Base-by-base conservation (phyloP, 2,113 vertebrate species). In the Mystacornis crossleyi region DNA sequence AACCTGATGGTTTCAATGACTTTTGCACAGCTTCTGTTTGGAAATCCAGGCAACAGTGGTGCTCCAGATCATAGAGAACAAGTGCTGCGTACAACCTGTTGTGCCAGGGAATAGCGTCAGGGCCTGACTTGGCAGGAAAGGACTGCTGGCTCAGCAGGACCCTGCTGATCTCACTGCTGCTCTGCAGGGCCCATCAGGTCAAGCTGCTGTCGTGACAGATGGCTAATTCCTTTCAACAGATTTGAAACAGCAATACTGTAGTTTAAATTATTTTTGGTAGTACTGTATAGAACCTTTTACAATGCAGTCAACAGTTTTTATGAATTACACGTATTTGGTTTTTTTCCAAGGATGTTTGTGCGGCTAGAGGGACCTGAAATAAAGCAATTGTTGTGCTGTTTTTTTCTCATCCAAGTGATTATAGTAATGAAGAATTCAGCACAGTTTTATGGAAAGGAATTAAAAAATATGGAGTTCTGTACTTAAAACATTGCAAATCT, bases 121-220 rank as follows among this genome's bases (percentile, higher is more conserved):
- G 50, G 18, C 31, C 67, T 50, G 62, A 31, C 42, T 55, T 15
- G 0, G 77, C 72, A 61, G 54, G 75, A 80, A 36, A 28, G 38
- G 74, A 34, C 50, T 86, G 23, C 79, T 86, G 94, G 71, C 50
- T 54, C 72, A 62, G 64, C 61, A 43, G 73, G 53, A 48, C 65
- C 60, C 33, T 1, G 2, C 65, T 74, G 69, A 55, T 71, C 55
- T 89, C 69, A 55, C 55, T 34, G 51, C 65, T 78, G 8, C 81
- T 75, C 73, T 64, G 72, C 72, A 78, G 81, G 50, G 42, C 72
- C 54, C 34, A 48, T 80, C 83, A 77, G 60, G 67, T 89, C 69
- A 65, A 33, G 54, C 72, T 86, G 55, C 57, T 91, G 55, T 42
- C 40, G 1, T 58, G 65, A 89, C 81, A 94, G 78, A 91, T 91